phyloP scores from a whole-genome alignment of 2,888 invertebrate genomes.

The Aradus depressus region DNA sequence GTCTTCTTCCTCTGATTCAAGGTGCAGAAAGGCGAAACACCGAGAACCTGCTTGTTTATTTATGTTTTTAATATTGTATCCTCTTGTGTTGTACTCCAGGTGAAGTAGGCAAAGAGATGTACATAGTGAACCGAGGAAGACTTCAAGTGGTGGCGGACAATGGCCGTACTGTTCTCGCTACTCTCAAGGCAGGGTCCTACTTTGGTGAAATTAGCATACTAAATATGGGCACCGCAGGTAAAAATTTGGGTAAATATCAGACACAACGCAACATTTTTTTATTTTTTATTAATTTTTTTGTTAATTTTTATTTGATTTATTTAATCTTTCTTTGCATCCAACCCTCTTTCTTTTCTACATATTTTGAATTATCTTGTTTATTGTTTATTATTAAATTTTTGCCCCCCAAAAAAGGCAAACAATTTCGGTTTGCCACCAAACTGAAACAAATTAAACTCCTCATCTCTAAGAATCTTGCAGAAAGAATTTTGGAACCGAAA shows the following conservation, averaged over 20 bases:
- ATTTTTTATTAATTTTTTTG: constrained; percentile 12
- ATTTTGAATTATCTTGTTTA: neutral
- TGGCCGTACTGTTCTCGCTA: constrained; percentile 90
- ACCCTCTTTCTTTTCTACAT: neutral
- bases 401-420: too few species aligned
- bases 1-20: neutral
- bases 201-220: constrained; percentile 99
- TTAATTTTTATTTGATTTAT: constrained; percentile 13
- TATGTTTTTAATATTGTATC: neutral
- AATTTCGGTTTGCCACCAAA: too few species aligned
- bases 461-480: too few species aligned
- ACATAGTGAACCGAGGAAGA: constrained; percentile 94
- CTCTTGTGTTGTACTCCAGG: constrained; percentile 48
- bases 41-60: too few species aligned
- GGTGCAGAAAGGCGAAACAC: too few species aligned
- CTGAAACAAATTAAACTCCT: too few species aligned
- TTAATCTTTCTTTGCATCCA: neutral
- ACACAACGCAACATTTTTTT: too few species aligned
- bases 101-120: constrained; percentile 99
- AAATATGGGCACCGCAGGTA: constrained; percentile 99
- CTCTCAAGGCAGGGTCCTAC: constrained; percentile 96
- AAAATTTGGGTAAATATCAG: constrained; percentile 47
- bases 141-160: constrained; percentile 92
- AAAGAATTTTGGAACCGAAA: too few species aligned
- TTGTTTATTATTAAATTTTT: too few species aligned